Conservation (phyloP, 2,888 invertebrate species). For the Chrysolina haemoptera region DNA sequence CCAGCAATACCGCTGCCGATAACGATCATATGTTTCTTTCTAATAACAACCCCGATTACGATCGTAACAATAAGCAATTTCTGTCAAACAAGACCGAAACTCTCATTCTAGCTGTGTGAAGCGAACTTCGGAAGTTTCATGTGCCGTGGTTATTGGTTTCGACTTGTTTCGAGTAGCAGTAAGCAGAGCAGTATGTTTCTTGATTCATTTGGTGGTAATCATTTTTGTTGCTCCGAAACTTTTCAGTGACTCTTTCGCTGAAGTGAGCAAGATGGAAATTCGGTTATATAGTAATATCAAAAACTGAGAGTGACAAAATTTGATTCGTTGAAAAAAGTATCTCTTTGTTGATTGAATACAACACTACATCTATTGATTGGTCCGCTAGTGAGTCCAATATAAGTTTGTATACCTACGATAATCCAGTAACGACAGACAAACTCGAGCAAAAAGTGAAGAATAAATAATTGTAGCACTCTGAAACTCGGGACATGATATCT, state of each 20-base stretch:
- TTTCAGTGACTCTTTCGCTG: neutral
- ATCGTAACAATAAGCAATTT: constrained; percentile 37
- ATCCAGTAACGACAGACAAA: no score
- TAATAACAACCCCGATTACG: constrained; percentile 33
- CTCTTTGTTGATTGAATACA: no score
- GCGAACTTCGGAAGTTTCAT: constrained; percentile 41
- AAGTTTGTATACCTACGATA: no score
- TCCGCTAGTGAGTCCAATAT: no score
- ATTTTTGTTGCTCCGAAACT: neutral
- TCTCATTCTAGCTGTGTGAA: constrained; percentile 34
- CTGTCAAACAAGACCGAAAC: constrained; percentile 37
- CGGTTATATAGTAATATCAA: neutral
- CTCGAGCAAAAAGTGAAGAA: no score
- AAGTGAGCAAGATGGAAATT: neutral
- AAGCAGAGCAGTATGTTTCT: constrained; percentile 27
- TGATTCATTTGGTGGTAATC: constrained; percentile 14
- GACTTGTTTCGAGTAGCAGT: constrained; percentile 37
- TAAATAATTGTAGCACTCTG: no score
- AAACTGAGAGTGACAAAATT: no score
- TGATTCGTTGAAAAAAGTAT: no score
- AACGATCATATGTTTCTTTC: constrained; percentile 27
- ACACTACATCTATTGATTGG: no score
- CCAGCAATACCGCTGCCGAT: constrained; percentile 11
- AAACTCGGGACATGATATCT: no score
- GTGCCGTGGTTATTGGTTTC: constrained; percentile 42